Percentiles rank a stretch among this genome's conserved stretches.
phyloP scores from a whole-genome alignment of 2,888 invertebrate species.

The Megaustenia siamemsis region DNA sequence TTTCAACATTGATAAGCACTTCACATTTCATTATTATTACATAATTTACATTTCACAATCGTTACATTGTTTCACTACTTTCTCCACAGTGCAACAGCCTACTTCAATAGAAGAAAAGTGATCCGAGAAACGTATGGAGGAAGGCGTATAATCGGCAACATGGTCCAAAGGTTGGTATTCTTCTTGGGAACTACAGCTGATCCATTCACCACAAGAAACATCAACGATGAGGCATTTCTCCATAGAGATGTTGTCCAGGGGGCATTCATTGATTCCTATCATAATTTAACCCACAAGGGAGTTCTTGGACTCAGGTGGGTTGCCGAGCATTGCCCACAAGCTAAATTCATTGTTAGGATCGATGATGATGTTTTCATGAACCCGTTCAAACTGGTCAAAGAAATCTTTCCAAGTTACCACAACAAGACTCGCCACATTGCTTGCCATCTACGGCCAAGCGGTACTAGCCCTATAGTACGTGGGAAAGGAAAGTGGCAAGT shows the following conservation, averaged over 20 bases:
- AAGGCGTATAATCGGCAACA: constrained; percentile 61
- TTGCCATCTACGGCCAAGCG: constrained; percentile 65
- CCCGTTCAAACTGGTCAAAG: constrained; percentile 65
- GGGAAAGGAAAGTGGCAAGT: constrained; percentile 69
- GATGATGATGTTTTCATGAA: constrained; percentile 75
- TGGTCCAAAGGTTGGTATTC: constrained; percentile 66
- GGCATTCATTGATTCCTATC: constrained; percentile 69
- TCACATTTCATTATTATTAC: too few relatives aligned
- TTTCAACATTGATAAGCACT: not conserved
- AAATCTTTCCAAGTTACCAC: constrained; percentile 62
- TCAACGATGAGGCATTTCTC: constrained; percentile 68
- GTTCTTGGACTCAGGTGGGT: constrained; percentile 64
- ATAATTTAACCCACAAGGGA: constrained; percentile 72
- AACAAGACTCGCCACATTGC: constrained; percentile 61
- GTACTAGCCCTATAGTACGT: constrained; percentile 67
- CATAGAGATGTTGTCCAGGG: constrained; percentile 73
- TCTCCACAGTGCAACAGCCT: constrained; percentile 43
- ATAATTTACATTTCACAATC: not conserved
- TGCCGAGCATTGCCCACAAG: constrained; percentile 66
- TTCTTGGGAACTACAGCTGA: constrained; percentile 65
- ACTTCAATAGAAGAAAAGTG: constrained; percentile 57
- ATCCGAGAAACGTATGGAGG: constrained; percentile 69
- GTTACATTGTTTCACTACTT: not conserved
- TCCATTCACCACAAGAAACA: constrained; percentile 60
- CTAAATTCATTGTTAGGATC: constrained; percentile 68